Base-by-base conservation (phyloP, 2,797 vertebrate genomes). In the Pitangus sulphuratus region DNA sequence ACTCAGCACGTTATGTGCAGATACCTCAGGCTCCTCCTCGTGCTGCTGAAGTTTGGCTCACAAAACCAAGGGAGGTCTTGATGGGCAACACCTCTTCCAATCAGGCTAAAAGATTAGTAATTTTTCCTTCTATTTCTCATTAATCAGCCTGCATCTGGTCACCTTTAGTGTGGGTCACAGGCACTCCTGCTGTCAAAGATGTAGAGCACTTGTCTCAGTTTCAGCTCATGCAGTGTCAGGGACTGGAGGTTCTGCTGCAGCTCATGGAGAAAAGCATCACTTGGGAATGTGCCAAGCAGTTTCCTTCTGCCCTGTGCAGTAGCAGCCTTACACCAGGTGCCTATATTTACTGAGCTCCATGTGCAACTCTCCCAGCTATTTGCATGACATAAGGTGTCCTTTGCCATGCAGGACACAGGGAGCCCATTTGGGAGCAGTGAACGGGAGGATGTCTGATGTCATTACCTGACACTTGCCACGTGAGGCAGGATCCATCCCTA, bases 181-280 rank as follows among this genome's bases (percentile, higher is more conserved):
- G 31, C 51, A 37, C 42, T 50, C 30, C 58, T 64, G 31, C 13
- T 26, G 33, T 18, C 47, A 35, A 39, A 65, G 15, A 21, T n/a
- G 37, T 47, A 42, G 33, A 42, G 69, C 26, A 4, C 45, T 68
- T 17, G 6, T 16, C 62, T 71, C 39, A 2, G 12, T 20, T 57
- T 12, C 1, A 6, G 33, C 51, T 81, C 28, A 8, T 11, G 25
- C 0, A 0, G 58, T 16, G 45, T 8, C 58, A 40, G 48, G 39
- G 39, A 21, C 30, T 8, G 7, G 51, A 48, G 62, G 15, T 19
- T 12, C 26, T 33, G 40, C 57, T 39, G 84, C 65, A 1, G 86
- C 74, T 70, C 30, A 19, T 31, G 8, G 35, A 4, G 6, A 69
- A 30, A 42, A 24, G 51, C 56, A 40, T 39, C 42, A 2, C 57